Evolutionary conservation across 2,888 invertebrate genomes (phyloP).

Genomic region (Nemapogon koenigi): DNA sequence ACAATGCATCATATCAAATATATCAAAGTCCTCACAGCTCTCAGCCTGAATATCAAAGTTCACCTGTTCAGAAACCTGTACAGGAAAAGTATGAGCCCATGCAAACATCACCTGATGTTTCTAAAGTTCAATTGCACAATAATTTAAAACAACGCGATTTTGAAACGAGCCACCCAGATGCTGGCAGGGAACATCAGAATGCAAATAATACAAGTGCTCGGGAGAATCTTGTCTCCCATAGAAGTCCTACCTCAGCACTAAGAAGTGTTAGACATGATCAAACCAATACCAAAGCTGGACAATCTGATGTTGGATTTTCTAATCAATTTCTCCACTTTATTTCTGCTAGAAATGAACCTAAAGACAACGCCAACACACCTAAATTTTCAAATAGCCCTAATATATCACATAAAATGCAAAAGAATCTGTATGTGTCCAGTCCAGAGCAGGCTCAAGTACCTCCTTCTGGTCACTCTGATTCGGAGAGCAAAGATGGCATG

Average conservation of each 20-base stretch:
- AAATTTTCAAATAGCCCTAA: slow-evolving; percentile 58
- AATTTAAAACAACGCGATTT: neutral
- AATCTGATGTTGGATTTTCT: slow-evolving; percentile 53
- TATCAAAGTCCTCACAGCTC: slow-evolving; percentile 39
- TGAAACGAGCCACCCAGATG: neutral
- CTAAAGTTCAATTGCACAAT: neutral
- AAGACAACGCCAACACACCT: slow-evolving; percentile 60
- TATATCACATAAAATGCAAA: slow-evolving; percentile 60
- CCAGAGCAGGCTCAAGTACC: slow-evolving; percentile 60
- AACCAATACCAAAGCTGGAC: slow-evolving; percentile 40
- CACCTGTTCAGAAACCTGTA: slow-evolving; percentile 20
- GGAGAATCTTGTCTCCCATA: slow-evolving; percentile 32
- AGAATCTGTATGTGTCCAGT: slow-evolving; percentile 57
- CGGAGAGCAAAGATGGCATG: slow-evolving; percentile 56
- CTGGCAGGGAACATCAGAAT: slow-evolving; percentile 18
- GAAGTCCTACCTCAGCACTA: slow-evolving; percentile 45
- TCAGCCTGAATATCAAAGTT: slow-evolving; percentile 31
- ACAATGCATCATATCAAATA: slow-evolving; percentile 41
- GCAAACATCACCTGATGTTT: slow-evolving; percentile 17
- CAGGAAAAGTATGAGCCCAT: slow-evolving; percentile 20
- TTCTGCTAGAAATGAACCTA: slow-evolving; percentile 57
- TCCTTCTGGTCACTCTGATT: slow-evolving; percentile 54
- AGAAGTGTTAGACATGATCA: slow-evolving; percentile 55
- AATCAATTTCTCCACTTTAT: slow-evolving; percentile 57
- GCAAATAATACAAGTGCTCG: slow-evolving; percentile 25